Conservation (phyloP, 2,888 invertebrate genomes). For the Nebria salina region DNA sequence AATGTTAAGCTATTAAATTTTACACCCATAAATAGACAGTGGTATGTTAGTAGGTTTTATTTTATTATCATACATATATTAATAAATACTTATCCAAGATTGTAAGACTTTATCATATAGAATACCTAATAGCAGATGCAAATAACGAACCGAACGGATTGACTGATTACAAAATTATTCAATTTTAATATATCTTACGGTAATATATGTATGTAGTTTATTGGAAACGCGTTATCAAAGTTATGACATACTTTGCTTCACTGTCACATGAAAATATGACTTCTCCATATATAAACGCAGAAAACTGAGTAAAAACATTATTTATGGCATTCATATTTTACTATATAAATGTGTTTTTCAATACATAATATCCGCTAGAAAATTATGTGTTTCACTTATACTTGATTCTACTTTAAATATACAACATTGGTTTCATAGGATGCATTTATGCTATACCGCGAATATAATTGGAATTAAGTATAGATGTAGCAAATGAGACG, state of each 20-base stretch:
- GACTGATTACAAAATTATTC: neutral
- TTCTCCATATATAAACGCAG: neutral
- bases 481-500: too few species aligned
- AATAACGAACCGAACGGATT: neutral
- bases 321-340: neutral
- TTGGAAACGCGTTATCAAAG: neutral
- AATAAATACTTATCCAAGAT: neutral
- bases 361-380: neutral
- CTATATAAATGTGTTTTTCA: neutral
- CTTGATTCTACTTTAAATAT: too few species aligned
- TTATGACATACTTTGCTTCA: neutral
- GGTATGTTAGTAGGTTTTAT: neutral
- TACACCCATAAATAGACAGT: neutral
- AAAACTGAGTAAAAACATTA: neutral
- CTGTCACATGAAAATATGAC: neutral
- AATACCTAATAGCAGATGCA: neutral
- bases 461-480: too few species aligned
- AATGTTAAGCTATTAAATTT: neutral
- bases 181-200: neutral
- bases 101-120: neutral
- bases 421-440: too few species aligned
- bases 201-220: slow-evolving; percentile 1
- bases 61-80: neutral
- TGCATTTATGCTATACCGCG: too few species aligned
- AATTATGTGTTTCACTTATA: neutral